phyloP scores from a whole-genome alignment of 2,797 vertebrate species.

The Adrianichthys oophorus region DNA sequence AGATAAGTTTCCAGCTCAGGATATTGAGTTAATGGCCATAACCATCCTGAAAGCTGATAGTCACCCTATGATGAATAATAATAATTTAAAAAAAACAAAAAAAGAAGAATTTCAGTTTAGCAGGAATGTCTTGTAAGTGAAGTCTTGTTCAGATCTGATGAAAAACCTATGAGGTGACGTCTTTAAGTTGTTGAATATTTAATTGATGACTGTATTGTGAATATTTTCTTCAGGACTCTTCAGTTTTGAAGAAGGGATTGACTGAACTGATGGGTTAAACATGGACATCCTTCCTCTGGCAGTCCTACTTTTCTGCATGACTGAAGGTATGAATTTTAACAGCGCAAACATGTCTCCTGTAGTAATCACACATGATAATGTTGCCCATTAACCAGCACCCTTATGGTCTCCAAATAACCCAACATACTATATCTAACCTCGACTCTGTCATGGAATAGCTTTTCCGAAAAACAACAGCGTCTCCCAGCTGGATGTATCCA shows the following conservation, averaged over 20 bases:
- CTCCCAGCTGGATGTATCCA: constrained; percentile 34
- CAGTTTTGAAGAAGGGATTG: constrained; percentile 40
- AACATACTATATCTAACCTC: constrained; percentile 38
- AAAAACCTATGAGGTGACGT: no score
- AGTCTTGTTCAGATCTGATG: no score
- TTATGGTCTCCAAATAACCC: constrained; percentile 30
- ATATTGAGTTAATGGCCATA: no score
- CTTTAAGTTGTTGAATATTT: no score
- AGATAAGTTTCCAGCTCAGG: no score
- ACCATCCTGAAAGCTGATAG: no score
- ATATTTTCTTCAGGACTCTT: constrained; percentile 32
- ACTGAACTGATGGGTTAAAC: constrained; percentile 30
- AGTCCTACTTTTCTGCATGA: constrained; percentile 48
- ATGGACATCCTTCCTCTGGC: constrained; percentile 50
- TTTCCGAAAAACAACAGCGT: constrained; percentile 39
- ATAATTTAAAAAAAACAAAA: no score
- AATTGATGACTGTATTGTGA: background rate
- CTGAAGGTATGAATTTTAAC: constrained; percentile 60
- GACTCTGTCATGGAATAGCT: constrained; percentile 38
- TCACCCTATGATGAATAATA: no score
- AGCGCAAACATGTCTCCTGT: constrained; percentile 24
- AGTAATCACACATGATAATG: background rate
- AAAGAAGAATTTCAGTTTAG: no score
- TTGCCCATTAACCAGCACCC: constrained; percentile 9
- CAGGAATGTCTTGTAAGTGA: no score